phyloP scores from a whole-genome alignment of 2,888 invertebrate species.

The Sacculina carcini region DNA sequence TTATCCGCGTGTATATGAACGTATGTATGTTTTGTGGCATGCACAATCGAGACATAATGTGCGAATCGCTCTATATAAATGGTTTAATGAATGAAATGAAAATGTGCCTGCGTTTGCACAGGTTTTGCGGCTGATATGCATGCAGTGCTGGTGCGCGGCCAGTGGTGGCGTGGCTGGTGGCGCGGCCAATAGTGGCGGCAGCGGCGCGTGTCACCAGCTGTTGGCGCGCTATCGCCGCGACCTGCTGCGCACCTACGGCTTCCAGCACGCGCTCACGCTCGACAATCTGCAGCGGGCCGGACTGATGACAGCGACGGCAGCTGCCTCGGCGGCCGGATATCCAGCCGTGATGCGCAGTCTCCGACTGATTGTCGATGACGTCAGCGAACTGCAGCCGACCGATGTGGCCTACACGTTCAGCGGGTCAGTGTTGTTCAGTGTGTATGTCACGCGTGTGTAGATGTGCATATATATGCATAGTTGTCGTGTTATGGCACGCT shows the following conservation, averaged over 20 bases:
- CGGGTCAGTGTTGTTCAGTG: slow-evolving; percentile 23
- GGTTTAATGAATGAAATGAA: no score
- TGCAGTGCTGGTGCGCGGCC: slow-evolving; percentile 75
- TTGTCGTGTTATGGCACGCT: no score
- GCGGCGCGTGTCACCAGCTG: slow-evolving; percentile 57
- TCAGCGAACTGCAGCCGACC: slow-evolving; percentile 48
- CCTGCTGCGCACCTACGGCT: slow-evolving; percentile 59
- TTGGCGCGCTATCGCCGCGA: slow-evolving; percentile 44
- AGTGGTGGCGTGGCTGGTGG: no score
- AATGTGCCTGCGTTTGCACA: slow-evolving; percentile 14
- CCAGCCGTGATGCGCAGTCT: slow-evolving; percentile 21
- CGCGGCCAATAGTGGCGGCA: slow-evolving; percentile 85
- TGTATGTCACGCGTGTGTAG: no score
- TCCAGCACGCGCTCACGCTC: slow-evolving; percentile 49
- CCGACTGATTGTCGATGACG: slow-evolving; percentile 55
- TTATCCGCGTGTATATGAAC: no score
- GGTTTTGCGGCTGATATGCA: slow-evolving; percentile 60
- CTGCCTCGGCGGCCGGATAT: slow-evolving; percentile 18
- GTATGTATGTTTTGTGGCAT: no score
- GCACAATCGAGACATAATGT: no score
- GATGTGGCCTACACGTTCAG: slow-evolving; percentile 79
- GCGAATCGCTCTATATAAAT: no score
- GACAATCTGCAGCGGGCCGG: slow-evolving; percentile 68
- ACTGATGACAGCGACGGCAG: slow-evolving; percentile 42
- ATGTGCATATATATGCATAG: no score